phyloP scores from a whole-genome alignment of 1,140 invertebrate genomes.

The Scylla paramamosain region DNA sequence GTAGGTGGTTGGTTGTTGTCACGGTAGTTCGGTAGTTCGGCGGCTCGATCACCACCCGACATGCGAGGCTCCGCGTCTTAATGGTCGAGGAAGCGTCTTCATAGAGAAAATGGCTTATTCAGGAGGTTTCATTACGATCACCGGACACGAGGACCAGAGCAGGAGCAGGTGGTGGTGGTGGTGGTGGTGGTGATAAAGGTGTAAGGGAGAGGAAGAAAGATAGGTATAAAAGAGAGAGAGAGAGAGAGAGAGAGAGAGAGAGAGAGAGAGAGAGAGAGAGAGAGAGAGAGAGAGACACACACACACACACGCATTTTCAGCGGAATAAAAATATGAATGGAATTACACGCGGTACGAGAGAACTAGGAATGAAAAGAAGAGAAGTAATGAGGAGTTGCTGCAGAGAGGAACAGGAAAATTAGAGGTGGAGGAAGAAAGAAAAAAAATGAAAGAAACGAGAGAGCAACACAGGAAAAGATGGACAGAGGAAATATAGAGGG shows the following conservation, averaged over 20 bases:
- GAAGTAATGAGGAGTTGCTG: background rate
- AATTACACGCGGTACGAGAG: background rate
- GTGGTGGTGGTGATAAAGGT: background rate
- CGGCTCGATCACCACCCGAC: conserved; percentile 58
- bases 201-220: conserved; percentile 1
- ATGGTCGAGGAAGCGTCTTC: conserved; percentile 56
- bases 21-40: conserved; percentile 63
- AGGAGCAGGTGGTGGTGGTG: background rate
- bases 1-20: conserved; percentile 63
- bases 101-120: conserved; percentile 63
- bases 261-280: background rate
- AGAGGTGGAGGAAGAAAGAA: background rate
- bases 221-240: background rate
- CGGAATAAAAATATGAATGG: background rate
- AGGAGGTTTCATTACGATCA: conserved; percentile 27
- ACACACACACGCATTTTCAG: background rate
- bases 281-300: background rate
- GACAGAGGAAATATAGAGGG: background rate
- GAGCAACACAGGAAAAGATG: background rate
- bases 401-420: conserved; percentile 13
- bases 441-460: background rate
- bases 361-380: too few species aligned
- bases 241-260: conserved; percentile 33
- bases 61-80: conserved; percentile 54
- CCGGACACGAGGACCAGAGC: conserved; percentile 27